These are phyloP conservation scores for Dryadula phaetusa DNA, from an alignment of 2,888 invertebrate species.

Conservation along the genomic window DNA sequence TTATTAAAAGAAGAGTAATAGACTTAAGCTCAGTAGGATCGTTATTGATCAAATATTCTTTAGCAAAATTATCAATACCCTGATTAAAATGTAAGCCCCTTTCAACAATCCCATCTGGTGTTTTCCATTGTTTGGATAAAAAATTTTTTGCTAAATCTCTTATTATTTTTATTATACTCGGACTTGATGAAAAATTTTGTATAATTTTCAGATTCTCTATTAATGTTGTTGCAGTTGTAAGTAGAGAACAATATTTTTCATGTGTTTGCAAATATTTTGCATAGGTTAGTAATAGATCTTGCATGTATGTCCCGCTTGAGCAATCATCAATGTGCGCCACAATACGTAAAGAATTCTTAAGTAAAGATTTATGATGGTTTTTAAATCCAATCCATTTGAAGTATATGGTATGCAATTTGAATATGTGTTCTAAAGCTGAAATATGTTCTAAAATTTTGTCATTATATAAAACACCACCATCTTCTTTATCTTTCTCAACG, in stretches of 20 bases:
- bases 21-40: constrained; percentile 84
- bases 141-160: constrained; percentile 74
- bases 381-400: constrained; percentile 87
- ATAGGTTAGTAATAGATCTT: constrained; percentile 67
- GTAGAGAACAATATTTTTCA: constrained; percentile 78
- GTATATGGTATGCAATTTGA: constrained; percentile 82
- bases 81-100: constrained; percentile 87
- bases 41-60: constrained; percentile 85
- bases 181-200: constrained; percentile 70
- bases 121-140: constrained; percentile 88
- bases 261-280: constrained; percentile 72
- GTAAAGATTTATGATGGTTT: constrained; percentile 67
- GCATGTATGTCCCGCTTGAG: constrained; percentile 60
- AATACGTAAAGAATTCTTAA: constrained; percentile 70
- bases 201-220: constrained; percentile 81
- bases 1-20: constrained; percentile 80
- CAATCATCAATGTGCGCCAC: constrained; percentile 58
- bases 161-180: constrained; percentile 71
- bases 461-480: constrained; percentile 55
- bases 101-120: constrained; percentile 85
- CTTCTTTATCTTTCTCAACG: constrained; percentile 54
- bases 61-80: constrained; percentile 86
- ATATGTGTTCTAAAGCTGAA: constrained; percentile 81
- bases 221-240: constrained; percentile 82
- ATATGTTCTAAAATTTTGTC: constrained; percentile 61